Conservation (phyloP, 2,888 invertebrate species). For the Hemistola chrysoprasaria region DNA sequence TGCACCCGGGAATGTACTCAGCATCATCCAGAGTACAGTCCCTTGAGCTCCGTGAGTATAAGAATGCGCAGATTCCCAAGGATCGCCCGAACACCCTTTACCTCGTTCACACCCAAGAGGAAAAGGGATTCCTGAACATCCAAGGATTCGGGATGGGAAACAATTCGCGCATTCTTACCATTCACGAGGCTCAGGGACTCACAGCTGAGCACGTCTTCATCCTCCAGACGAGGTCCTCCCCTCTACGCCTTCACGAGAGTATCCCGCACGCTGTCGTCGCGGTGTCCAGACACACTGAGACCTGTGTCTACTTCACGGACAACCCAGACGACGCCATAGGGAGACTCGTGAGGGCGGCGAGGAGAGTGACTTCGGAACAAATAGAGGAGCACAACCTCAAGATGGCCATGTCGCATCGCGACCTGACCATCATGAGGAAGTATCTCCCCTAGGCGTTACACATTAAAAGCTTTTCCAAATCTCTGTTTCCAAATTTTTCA, state of each 20-base stretch:
- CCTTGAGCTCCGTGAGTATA: not conserved
- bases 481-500: too few relatives aligned
- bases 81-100: not conserved
- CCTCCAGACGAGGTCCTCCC: not conserved
- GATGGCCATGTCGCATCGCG: too few relatives aligned
- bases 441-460: too few relatives aligned
- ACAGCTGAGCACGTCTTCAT: not conserved
- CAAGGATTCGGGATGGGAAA: too few relatives aligned
- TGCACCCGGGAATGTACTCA: not conserved
- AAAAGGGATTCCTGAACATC: too few relatives aligned
- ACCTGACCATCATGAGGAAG: too few relatives aligned
- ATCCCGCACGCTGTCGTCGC: slow-evolving; percentile 2
- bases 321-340: not conserved
- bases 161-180: too few relatives aligned
- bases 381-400: too few relatives aligned
- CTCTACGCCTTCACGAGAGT: not conserved
- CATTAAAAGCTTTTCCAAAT: too few relatives aligned
- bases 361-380: too few relatives aligned
- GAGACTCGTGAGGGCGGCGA: not conserved
- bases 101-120: too few relatives aligned
- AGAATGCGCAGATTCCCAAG: not conserved
- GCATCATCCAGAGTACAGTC: not conserved
- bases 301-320: slow-evolving; percentile 1
- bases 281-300: slow-evolving; percentile 1
- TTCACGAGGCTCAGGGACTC: too few relatives aligned